These are phyloP conservation scores for Lepeophtheirus salmonis DNA, from an alignment of 1,140 invertebrate genomes.

Conservation along the genomic window DNA sequence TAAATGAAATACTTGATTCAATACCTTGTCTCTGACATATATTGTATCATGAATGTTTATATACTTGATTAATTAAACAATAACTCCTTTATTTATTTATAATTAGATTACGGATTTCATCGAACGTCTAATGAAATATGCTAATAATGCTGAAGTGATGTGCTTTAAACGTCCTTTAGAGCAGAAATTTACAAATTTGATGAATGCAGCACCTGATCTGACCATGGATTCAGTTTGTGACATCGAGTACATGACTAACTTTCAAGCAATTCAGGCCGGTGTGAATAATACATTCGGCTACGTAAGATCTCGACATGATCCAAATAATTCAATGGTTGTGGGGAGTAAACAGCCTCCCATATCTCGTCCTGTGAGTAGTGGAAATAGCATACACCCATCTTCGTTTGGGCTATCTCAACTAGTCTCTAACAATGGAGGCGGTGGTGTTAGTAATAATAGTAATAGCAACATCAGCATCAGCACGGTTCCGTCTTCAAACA, in stretches of 20 bases:
- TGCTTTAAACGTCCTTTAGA: slow-evolving; percentile 87
- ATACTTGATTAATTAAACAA: no score
- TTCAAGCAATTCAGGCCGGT: slow-evolving; percentile 79
- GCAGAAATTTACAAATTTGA: slow-evolving; percentile 22
- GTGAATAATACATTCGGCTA: slow-evolving; percentile 90
- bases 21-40: no score
- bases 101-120: slow-evolving; percentile 47
- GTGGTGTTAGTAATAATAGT: no score
- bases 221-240: slow-evolving; percentile 43
- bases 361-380: slow-evolving; percentile 43
- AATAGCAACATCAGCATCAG: no score
- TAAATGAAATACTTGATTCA: no score
- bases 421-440: not conserved
- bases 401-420: not conserved
- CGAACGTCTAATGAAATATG: slow-evolving; percentile 70
- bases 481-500: slow-evolving; percentile 9
- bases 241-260: slow-evolving; percentile 88
- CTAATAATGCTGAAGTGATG: slow-evolving; percentile 66
- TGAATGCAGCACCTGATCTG: slow-evolving; percentile 41
- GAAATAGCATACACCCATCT: not conserved
- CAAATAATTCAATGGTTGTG: slow-evolving; percentile 32
- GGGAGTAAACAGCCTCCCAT: slow-evolving; percentile 58
- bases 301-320: slow-evolving; percentile 51
- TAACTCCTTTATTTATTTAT: no score
- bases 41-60: no score